phyloP scores from a whole-genome alignment of 2,888 invertebrate genomes.

The Auanema freiburgensis region DNA sequence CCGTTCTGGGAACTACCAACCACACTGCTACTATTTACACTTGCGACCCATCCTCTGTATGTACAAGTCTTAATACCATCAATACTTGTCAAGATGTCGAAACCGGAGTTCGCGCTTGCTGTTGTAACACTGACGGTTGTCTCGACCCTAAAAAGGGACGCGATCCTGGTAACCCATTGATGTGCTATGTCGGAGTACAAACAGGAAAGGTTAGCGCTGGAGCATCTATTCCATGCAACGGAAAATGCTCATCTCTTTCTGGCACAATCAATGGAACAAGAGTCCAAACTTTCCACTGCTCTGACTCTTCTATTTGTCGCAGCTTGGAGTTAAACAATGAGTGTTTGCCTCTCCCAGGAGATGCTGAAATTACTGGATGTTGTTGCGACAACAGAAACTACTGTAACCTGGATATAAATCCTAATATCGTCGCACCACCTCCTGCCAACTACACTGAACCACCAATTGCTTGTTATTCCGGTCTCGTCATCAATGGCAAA shows the following conservation, averaged over 20 bases:
- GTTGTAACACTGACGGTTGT: constrained; percentile 40
- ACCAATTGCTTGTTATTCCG: constrained; percentile 42
- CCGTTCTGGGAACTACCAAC: constrained; percentile 16
- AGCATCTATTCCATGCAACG: constrained; percentile 29
- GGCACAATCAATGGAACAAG: constrained; percentile 33
- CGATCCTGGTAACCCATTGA: constrained; percentile 29
- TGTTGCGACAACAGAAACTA: constrained; percentile 43
- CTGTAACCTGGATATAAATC: constrained; percentile 32
- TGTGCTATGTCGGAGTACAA: constrained; percentile 41
- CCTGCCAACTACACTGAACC: constrained; percentile 22
- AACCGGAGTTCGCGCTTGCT: constrained; percentile 35
- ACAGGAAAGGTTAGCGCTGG: constrained; percentile 28
- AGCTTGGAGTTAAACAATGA: constrained; percentile 34
- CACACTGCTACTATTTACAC: constrained; percentile 31
- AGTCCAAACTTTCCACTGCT: constrained; percentile 36
- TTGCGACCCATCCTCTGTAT: constrained; percentile 43
- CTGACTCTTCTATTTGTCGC: constrained; percentile 25
- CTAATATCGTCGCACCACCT: constrained; percentile 16
- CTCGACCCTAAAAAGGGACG: constrained; percentile 28
- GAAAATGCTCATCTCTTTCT: constrained; percentile 36
- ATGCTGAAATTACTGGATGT: constrained; percentile 33
- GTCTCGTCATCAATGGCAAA: constrained; percentile 36
- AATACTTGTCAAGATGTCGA: constrained; percentile 34
- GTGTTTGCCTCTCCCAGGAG: constrained; percentile 27
- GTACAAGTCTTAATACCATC: constrained; percentile 21